Evolutionary conservation across 1,140 invertebrate species (phyloP).

Genomic region (Euglossa dilemma): DNA sequence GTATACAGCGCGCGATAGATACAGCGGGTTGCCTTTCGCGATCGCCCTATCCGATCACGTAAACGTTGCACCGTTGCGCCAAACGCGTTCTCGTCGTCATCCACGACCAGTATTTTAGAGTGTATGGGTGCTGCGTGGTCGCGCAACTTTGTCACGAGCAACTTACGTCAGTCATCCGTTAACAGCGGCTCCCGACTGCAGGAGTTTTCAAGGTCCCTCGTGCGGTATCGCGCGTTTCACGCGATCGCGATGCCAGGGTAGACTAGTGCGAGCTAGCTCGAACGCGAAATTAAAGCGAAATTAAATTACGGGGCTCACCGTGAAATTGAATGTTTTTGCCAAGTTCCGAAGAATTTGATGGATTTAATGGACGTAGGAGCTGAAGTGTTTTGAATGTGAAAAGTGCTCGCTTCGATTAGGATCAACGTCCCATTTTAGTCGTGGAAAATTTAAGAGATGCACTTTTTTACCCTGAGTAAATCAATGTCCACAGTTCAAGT

Average conservation of each 20-base stretch:
- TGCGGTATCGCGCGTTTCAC: neutral
- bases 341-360: neutral
- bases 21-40: conserved; percentile 28
- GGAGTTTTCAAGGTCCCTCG: neutral
- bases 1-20: neutral
- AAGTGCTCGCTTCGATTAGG: neutral
- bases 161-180: conserved; percentile 36
- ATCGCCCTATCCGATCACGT: conserved; percentile 35
- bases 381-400: neutral
- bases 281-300: conserved; percentile 3
- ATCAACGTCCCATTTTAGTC: neutral
- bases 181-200: neutral
- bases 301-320: neutral
- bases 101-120: neutral
- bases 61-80: conserved; percentile 27
- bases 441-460: too few species aligned
- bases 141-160: conserved; percentile 40
- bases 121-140: conserved; percentile 24
- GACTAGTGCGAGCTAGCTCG: neutral
- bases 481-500: too few species aligned
- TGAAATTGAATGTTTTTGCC: neutral
- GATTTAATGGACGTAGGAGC: neutral
- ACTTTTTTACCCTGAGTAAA: too few species aligned
- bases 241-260: neutral
- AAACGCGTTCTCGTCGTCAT: neutral